Percentiles rank a stretch among this genome's conserved stretches.
Conservation (phyloP, 2,113 vertebrate genomes). For the Gymnogyps californianus region DNA sequence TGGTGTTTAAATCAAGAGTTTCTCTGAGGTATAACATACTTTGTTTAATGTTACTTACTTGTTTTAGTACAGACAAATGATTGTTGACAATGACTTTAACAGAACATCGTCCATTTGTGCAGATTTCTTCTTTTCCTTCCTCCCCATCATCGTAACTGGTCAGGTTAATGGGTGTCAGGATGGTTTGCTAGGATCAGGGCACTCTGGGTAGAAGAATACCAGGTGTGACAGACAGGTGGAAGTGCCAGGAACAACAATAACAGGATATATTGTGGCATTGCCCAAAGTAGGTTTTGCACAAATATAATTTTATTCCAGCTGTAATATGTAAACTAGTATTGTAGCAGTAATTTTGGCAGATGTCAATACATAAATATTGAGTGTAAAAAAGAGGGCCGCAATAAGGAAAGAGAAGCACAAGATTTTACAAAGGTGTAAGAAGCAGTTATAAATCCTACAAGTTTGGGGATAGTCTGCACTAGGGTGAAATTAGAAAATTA, state of each 20-base stretch:
- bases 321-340: not conserved
- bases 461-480: not conserved
- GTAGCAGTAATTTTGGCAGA: not conserved
- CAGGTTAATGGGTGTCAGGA: not conserved
- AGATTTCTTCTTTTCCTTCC: not conserved
- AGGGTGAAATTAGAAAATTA: not conserved
- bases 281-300: not conserved
- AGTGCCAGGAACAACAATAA: not conserved
- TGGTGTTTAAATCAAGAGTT: not conserved
- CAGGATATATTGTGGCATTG: not conserved
- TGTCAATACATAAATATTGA: not conserved
- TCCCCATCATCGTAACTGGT: not conserved
- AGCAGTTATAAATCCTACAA: not conserved
- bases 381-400: not conserved
- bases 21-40: not conserved
- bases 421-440: not conserved
- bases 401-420: not conserved
- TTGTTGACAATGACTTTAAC: not conserved
- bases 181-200: not conserved
- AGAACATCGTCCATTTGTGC: not conserved
- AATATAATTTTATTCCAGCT: not conserved
- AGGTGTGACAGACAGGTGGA: not conserved
- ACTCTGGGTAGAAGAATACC: not conserved
- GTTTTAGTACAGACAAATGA: not conserved
- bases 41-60: not conserved